Evolutionary conservation across 2,797 vertebrate genomes (phyloP).

Genomic region (Myotis planiceps): DNA sequence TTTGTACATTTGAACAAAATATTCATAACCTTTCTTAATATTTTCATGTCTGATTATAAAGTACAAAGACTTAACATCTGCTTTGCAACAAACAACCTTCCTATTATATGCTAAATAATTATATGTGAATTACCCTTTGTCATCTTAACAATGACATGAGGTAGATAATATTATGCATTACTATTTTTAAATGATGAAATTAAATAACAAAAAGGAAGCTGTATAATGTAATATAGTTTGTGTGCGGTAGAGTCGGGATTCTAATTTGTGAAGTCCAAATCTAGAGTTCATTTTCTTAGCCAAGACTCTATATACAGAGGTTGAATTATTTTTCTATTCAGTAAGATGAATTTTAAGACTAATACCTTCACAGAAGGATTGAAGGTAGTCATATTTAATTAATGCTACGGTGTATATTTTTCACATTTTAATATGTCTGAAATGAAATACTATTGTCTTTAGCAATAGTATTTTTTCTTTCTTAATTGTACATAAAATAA

Average conservation of each 20-base stretch:
- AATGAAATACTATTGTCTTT: neutral
- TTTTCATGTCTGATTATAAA: slow-evolving; percentile 38
- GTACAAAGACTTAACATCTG: neutral
- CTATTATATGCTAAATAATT: slow-evolving; percentile 5
- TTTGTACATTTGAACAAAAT: slow-evolving; percentile 27
- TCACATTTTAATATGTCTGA: neutral
- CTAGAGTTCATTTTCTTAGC: neutral
- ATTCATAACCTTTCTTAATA: neutral
- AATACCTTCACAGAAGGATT: neutral
- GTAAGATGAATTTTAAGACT: neutral
- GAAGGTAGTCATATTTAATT: neutral
- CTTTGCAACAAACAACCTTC: neutral
- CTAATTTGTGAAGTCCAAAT: neutral
- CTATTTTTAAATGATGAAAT: slow-evolving; percentile 21
- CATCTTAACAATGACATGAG: slow-evolving; percentile 4
- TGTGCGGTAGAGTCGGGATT: neutral
- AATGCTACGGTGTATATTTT: neutral
- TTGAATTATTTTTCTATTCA: neutral
- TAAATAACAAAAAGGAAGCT: neutral
- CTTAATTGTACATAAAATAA: neutral
- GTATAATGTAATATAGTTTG: neutral
- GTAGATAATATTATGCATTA: neutral
- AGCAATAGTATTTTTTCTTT: neutral
- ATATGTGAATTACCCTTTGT: slow-evolving; percentile 12
- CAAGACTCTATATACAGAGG: neutral